These are phyloP conservation scores for Drosophila paracracens DNA, from an alignment of 2,888 invertebrate species.

Conservation along the genomic window DNA sequence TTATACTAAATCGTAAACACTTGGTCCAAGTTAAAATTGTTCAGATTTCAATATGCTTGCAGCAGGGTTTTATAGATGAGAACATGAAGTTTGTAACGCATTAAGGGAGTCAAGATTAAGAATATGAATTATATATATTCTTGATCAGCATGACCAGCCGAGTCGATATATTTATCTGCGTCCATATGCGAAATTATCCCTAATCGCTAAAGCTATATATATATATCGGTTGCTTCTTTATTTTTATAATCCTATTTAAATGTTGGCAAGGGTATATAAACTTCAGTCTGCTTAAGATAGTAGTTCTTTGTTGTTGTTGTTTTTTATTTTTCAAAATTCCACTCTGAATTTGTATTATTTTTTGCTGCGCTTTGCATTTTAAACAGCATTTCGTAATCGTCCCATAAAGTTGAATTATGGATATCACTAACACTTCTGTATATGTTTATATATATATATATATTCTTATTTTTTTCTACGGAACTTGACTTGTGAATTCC, in stretches of 20 bases:
- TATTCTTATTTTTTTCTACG: slow-evolving; percentile 48
- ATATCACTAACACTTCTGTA: slow-evolving; percentile 42
- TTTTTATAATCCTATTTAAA: background rate
- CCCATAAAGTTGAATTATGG: slow-evolving; percentile 13
- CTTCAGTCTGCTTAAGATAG: background rate
- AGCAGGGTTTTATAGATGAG: background rate
- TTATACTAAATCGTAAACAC: slow-evolving; percentile 17
- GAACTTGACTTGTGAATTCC: slow-evolving; percentile 65
- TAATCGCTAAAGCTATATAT: background rate
- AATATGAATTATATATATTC: background rate
- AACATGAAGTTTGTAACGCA: background rate
- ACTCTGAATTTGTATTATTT: slow-evolving; percentile 18
- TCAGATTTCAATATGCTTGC: background rate
- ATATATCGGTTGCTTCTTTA: background rate
- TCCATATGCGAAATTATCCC: background rate
- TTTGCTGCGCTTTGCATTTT: slow-evolving; percentile 64
- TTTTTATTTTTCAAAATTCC: background rate
- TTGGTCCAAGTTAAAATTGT: slow-evolving; percentile 8
- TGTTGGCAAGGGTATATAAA: background rate
- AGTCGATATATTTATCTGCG: background rate
- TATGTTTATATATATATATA: background rate
- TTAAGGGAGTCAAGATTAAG: background rate
- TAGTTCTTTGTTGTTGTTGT: background rate
- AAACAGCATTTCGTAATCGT: slow-evolving; percentile 24
- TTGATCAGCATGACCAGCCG: background rate